Evolutionary conservation across 2,888 invertebrate genomes (phyloP).

Genomic region (Meandrusa payeni): DNA sequence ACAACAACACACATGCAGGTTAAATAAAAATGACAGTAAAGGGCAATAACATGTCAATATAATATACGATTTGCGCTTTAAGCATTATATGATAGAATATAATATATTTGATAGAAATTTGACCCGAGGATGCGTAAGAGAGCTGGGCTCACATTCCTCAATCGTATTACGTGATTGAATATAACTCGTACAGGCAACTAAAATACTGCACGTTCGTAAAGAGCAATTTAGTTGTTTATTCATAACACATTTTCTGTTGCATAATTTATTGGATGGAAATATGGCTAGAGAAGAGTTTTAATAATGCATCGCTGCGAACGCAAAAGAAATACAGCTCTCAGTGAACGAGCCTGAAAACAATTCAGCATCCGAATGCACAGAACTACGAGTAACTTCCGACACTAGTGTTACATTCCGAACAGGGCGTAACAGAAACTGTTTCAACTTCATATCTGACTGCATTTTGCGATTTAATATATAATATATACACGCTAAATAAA

Average conservation of each 20-base stretch:
- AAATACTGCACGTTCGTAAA: not conserved
- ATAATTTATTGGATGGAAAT: slow-evolving; percentile 21
- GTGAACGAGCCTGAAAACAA: slow-evolving; percentile 62
- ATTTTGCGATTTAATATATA: slow-evolving; percentile 53
- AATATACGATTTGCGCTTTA: too few relatives aligned
- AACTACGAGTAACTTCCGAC: slow-evolving; percentile 49
- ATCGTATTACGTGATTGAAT: too few relatives aligned
- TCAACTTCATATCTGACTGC: slow-evolving; percentile 57
- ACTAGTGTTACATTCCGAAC: slow-evolving; percentile 51
- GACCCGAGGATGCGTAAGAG: too few relatives aligned
- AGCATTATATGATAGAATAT: too few relatives aligned
- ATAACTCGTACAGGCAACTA: too few relatives aligned
- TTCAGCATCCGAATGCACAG: slow-evolving; percentile 50
- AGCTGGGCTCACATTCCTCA: too few relatives aligned
- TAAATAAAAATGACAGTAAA: too few relatives aligned
- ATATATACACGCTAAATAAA: slow-evolving; percentile 42
- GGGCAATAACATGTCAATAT: too few relatives aligned
- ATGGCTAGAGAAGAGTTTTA: slow-evolving; percentile 31
- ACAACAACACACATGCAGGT: too few relatives aligned
- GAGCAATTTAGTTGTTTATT: slow-evolving; percentile 18
- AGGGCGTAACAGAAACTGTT: slow-evolving; percentile 55
- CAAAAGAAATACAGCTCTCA: slow-evolving; percentile 43
- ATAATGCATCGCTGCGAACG: slow-evolving; percentile 46
- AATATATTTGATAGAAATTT: too few relatives aligned
- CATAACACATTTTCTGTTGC: slow-evolving; percentile 15